Conservation (phyloP, 2,797 vertebrate genomes). For the Rhadinocentrus ornatus region DNA sequence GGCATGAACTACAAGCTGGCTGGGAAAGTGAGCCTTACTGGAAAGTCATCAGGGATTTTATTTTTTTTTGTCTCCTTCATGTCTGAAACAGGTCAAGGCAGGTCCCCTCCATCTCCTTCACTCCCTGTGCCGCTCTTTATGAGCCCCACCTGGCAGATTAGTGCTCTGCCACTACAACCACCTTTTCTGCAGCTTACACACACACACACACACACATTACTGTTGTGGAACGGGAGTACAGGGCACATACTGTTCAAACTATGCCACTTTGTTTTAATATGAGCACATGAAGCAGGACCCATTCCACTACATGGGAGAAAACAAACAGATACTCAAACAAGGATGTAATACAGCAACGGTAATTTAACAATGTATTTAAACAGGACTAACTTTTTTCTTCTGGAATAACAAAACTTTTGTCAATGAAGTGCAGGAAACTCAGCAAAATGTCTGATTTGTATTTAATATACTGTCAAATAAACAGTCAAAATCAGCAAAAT, state of each 20-base stretch:
- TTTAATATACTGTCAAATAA: too few relatives aligned
- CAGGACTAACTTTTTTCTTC: neutral
- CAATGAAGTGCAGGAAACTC: neutral
- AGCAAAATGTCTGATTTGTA: too few relatives aligned
- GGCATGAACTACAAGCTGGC: constrained; percentile 58
- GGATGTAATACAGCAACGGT: neutral
- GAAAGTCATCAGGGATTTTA: constrained; percentile 76
- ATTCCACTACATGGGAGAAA: constrained; percentile 24
- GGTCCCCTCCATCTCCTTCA: constrained; percentile 70
- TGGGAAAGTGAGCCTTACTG: constrained; percentile 72
- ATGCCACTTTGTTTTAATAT: constrained; percentile 38
- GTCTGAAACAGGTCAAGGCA: constrained; percentile 85
- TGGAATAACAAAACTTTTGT: neutral
- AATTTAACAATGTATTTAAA: neutral
- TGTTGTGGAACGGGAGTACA: constrained; percentile 43
- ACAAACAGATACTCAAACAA: constrained; percentile 31
- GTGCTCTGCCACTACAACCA: constrained; percentile 64
- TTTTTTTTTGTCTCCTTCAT: constrained; percentile 69
- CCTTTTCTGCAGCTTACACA: constrained; percentile 52
- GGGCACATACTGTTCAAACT: constrained; percentile 51
- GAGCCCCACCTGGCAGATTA: constrained; percentile 83
- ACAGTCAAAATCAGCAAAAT: too few relatives aligned
- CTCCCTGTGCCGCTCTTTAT: constrained; percentile 69
- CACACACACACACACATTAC: constrained; percentile 25
- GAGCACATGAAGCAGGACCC: constrained; percentile 15